phyloP scores from a whole-genome alignment of 2,113 vertebrate species.

The Seriola dumerili region DNA sequence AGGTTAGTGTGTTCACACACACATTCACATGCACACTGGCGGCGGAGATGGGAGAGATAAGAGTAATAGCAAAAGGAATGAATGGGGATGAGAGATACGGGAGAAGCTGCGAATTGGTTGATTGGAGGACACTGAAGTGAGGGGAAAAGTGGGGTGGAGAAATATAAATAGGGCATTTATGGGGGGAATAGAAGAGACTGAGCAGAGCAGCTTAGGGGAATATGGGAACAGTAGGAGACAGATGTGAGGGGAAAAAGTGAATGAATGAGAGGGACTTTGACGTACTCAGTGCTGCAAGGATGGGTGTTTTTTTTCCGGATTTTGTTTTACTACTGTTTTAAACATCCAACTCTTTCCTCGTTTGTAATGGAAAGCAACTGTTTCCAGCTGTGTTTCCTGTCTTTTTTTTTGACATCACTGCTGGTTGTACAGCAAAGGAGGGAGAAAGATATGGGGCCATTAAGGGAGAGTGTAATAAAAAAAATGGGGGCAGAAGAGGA shows the following conservation, averaged over 20 bases:
- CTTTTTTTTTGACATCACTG: conserved; percentile 1
- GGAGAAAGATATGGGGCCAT: background rate
- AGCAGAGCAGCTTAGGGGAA: background rate
- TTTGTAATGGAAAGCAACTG: background rate
- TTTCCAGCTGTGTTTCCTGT: conserved; percentile 1
- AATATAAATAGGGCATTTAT: conserved; percentile 18
- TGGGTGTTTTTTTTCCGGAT: conserved; percentile 10
- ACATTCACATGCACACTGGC: conserved; percentile 11
- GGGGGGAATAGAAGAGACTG: background rate
- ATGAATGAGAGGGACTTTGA: conserved; percentile 50
- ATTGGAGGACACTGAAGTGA: conserved; percentile 26
- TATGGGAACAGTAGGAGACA: conserved; percentile 29
- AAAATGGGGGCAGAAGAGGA: background rate
- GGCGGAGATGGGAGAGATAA: conserved; percentile 28
- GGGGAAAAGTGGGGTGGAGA: conserved; percentile 5
- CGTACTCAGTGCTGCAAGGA: background rate
- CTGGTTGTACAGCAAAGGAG: conserved; percentile 1
- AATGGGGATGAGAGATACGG: conserved; percentile 37
- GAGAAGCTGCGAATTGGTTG: conserved; percentile 38
- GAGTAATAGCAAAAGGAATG: conserved; percentile 47
- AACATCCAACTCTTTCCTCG: background rate
- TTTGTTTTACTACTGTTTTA: conserved; percentile 4
- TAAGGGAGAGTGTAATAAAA: background rate
- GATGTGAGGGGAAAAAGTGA: conserved; percentile 55
- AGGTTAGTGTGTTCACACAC: conserved; percentile 85